These are phyloP conservation scores for Typhlomys cinereus DNA, from an alignment of 2,113 vertebrate genomes.

Conservation along the genomic window DNA sequence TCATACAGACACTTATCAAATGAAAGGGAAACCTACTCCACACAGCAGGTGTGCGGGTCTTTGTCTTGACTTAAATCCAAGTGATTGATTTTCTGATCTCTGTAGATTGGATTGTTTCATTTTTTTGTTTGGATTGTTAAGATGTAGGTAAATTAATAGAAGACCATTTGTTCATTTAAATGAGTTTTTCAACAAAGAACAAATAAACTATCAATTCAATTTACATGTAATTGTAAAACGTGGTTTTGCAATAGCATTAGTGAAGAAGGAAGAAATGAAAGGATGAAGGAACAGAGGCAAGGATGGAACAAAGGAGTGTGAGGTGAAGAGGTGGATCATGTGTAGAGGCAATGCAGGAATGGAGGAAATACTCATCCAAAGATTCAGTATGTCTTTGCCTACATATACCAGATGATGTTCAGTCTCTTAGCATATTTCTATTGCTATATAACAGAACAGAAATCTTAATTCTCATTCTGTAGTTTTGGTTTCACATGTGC, in stretches of 20 bases:
- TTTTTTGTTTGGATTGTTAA: background rate
- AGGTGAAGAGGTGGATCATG: too few relatives aligned
- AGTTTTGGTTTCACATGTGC: background rate
- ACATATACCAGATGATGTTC: background rate
- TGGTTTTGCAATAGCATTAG: too few relatives aligned
- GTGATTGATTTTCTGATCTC: background rate
- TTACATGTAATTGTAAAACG: too few relatives aligned
- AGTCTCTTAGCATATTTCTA: background rate
- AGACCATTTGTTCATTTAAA: too few relatives aligned
- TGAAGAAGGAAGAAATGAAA: accelerated
- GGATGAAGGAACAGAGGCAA: background rate
- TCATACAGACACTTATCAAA: background rate
- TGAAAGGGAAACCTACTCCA: background rate
- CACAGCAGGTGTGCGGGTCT: accelerated
- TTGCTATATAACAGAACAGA: background rate
- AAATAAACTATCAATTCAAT: too few relatives aligned
- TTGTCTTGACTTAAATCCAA: background rate
- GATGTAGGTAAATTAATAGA: background rate
- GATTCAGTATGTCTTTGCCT: background rate
- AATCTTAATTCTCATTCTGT: background rate
- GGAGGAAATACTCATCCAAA: background rate
- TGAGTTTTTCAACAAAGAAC: too few relatives aligned
- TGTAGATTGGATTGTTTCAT: background rate
- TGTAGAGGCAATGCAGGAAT: too few relatives aligned
- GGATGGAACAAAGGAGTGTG: background rate